These are phyloP conservation scores for Eurystomus glaucurus DNA, from an alignment of 2,797 vertebrate genomes.

Conservation along the genomic window DNA sequence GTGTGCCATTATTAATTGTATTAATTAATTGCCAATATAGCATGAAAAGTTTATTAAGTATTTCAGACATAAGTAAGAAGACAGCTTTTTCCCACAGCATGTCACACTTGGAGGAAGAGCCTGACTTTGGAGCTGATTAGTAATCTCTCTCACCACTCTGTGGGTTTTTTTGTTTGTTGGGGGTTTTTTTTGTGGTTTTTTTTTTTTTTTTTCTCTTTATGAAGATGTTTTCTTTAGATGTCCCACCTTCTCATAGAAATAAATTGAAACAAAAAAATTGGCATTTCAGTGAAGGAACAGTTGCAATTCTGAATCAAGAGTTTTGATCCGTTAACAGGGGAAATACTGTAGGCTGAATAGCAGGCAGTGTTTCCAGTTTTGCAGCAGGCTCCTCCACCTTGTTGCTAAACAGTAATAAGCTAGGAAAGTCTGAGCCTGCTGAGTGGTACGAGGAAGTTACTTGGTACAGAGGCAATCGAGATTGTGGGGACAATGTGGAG, in stretches of 20 bases:
- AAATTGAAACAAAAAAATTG: not conserved
- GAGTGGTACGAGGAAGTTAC: not conserved
- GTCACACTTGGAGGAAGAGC: not conserved
- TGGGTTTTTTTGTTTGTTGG: no score
- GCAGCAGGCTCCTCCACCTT: not conserved
- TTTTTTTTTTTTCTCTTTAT: not conserved
- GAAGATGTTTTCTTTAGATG: not conserved
- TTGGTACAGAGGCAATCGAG: not conserved
- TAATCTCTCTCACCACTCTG: fast-evolving
- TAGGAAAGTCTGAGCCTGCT: not conserved
- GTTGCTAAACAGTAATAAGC: fast-evolving
- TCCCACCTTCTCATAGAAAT: not conserved
- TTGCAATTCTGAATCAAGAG: not conserved
- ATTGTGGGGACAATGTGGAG: not conserved
- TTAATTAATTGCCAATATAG: not conserved
- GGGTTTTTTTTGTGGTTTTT: not conserved
- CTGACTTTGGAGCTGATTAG: not conserved
- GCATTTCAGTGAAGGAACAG: not conserved
- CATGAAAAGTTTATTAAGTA: not conserved
- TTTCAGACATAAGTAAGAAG: not conserved
- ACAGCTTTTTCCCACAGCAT: not conserved
- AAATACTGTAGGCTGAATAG: not conserved
- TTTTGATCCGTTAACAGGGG: not conserved
- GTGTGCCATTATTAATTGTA: not conserved
- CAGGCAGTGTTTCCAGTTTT: not conserved